phyloP scores from a whole-genome alignment of 2,888 invertebrate species.

The Pristionchus japonicus region DNA sequence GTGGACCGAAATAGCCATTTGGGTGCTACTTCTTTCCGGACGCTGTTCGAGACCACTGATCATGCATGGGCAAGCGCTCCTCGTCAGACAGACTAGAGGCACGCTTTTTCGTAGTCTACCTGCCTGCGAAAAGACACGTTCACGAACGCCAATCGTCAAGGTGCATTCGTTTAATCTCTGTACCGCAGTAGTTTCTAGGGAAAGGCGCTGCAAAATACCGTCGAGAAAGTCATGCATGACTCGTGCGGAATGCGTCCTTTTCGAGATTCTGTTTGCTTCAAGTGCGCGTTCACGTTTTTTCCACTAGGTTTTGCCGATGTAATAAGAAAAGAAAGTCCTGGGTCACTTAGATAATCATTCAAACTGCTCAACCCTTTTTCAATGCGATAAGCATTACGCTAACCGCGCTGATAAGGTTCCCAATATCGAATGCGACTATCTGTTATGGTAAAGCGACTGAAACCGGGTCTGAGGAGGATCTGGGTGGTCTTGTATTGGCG shows the following conservation, averaged over 20 bases:
- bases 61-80: neutral
- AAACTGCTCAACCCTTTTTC: neutral
- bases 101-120: neutral
- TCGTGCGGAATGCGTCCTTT: neutral
- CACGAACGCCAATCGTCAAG: neutral
- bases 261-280: neutral
- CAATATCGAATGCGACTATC: neutral
- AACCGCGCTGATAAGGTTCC: constrained; percentile 19
- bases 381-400: constrained; percentile 10
- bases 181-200: neutral
- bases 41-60: neutral
- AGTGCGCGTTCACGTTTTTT: too few relatives aligned
- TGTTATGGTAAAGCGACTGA: neutral
- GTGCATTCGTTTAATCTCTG: neutral
- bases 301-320: neutral
- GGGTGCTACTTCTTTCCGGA: neutral
- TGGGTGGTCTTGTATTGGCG: neutral
- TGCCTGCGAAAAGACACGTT: neutral
- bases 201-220: neutral
- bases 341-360: too few relatives aligned
- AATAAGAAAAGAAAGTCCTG: too few relatives aligned
- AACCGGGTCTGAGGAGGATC: neutral
- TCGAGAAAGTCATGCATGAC: neutral
- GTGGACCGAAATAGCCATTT: neutral
- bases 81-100: neutral